Conservation (phyloP, 1,140 invertebrate genomes). For the Galendromus occidentalis region DNA sequence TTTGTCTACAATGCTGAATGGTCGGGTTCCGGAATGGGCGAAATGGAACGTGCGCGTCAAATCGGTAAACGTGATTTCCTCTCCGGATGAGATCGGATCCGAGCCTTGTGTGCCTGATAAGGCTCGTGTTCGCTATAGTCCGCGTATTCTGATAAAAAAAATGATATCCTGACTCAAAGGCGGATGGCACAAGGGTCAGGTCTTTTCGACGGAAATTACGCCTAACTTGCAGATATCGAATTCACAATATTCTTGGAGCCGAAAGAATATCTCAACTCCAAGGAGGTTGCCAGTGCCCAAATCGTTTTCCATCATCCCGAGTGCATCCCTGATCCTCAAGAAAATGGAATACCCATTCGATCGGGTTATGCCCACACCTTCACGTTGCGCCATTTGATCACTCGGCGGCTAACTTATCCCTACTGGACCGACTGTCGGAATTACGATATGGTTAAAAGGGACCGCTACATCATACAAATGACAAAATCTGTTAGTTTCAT, state of each 20-base stretch:
- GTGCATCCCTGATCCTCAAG: background rate
- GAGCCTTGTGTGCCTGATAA: too few relatives aligned
- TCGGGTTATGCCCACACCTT: background rate
- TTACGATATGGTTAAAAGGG: background rate
- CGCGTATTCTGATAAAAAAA: too few relatives aligned
- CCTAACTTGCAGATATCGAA: background rate
- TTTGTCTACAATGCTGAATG: constrained; percentile 4
- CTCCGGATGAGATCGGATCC: too few relatives aligned
- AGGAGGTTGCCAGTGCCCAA: background rate
- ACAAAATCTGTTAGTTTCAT: background rate
- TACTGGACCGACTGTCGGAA: constrained; percentile 1
- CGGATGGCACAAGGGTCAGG: too few relatives aligned
- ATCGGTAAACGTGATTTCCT: background rate
- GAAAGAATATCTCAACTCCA: background rate
- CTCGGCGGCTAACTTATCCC: background rate
- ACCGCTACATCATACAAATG: constrained; percentile 8
- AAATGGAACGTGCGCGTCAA: background rate
- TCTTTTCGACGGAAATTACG: too few relatives aligned
- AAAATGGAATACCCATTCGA: background rate
- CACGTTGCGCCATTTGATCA: background rate
- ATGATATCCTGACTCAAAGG: too few relatives aligned
- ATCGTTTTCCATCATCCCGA: constrained; percentile 5
- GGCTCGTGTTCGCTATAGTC: too few relatives aligned
- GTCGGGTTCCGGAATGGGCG: constrained; percentile 4
- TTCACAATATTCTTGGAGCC: constrained; percentile 5